Conservation (phyloP, 2,888 invertebrate genomes). For the Tenthredo livida region DNA sequence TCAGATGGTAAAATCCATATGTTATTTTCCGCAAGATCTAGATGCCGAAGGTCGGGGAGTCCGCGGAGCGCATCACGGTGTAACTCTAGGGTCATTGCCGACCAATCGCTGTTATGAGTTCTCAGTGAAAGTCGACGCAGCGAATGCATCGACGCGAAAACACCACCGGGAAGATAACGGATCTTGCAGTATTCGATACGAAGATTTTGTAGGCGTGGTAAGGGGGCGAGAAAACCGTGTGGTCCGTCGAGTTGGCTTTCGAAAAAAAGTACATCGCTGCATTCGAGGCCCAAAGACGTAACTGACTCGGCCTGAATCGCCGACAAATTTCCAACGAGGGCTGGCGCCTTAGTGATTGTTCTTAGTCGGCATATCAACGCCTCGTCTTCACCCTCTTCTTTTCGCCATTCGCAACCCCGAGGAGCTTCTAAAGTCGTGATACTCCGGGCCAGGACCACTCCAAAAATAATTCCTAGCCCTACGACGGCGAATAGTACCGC, state of each 20-base stretch:
- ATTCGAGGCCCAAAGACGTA: conserved; percentile 85
- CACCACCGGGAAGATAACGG: conserved; percentile 85
- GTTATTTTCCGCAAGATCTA: conserved; percentile 88
- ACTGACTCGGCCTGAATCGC: conserved; percentile 85
- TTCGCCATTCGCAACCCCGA: conserved; percentile 86
- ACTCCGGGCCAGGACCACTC: conserved; percentile 66
- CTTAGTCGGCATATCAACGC: conserved; percentile 86
- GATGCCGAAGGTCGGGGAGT: conserved; percentile 83
- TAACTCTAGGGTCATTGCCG: conserved; percentile 88
- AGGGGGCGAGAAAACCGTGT: conserved; percentile 81
- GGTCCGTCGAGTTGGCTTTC: conserved; percentile 83
- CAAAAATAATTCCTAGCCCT: conserved; percentile 17
- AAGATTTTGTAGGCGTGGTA: conserved; percentile 85
- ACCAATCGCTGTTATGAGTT: conserved; percentile 90
- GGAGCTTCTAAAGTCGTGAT: conserved; percentile 81
- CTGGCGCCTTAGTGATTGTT: conserved; percentile 86
- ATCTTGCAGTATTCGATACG: conserved; percentile 89
- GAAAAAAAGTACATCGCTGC: conserved; percentile 87
- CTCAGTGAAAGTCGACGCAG: conserved; percentile 84
- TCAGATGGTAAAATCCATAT: conserved; percentile 88
- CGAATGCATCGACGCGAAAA: conserved; percentile 84
- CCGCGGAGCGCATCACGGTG: conserved; percentile 86
- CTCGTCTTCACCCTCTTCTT: conserved; percentile 78
- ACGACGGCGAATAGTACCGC: not conserved
- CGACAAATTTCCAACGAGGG: conserved; percentile 85